phyloP scores from a whole-genome alignment of 2,113 vertebrate genomes.

The Lophura nycthemera region DNA sequence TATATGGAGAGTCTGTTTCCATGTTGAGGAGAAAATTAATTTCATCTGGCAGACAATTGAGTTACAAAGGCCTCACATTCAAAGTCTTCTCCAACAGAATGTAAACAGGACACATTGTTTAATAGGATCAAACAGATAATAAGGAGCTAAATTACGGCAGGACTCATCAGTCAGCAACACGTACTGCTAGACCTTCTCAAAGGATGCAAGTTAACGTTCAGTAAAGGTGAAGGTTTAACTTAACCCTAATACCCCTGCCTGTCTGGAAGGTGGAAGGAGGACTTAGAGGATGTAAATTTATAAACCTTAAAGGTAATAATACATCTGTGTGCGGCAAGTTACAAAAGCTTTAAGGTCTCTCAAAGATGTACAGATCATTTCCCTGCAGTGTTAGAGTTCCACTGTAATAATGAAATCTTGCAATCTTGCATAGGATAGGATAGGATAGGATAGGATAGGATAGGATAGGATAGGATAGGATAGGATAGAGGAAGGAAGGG shows the following conservation, averaged over 20 bases:
- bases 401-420: not conserved
- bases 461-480: not conserved
- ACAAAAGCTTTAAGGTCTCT: not conserved
- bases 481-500: no score
- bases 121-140: conserved; percentile 2
- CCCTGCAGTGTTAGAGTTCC: not conserved
- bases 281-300: not conserved
- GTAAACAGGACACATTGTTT: not conserved
- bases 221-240: conserved; percentile 4
- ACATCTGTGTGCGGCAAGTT: not conserved
- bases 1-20: conserved; percentile 31
- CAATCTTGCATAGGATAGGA: not conserved
- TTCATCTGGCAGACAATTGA: not conserved
- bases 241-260: not conserved
- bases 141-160: not conserved
- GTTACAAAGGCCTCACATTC: conserved; percentile 14
- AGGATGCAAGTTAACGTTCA: not conserved
- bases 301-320: not conserved
- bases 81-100: not conserved
- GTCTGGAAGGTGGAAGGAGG: not conserved
- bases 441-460: not conserved
- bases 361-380: not conserved
- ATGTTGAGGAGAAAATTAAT: conserved; percentile 21
- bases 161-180: not conserved
- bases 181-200: not conserved